Conservation (phyloP, 2,888 invertebrate species). For the Drosophila monieri region DNA sequence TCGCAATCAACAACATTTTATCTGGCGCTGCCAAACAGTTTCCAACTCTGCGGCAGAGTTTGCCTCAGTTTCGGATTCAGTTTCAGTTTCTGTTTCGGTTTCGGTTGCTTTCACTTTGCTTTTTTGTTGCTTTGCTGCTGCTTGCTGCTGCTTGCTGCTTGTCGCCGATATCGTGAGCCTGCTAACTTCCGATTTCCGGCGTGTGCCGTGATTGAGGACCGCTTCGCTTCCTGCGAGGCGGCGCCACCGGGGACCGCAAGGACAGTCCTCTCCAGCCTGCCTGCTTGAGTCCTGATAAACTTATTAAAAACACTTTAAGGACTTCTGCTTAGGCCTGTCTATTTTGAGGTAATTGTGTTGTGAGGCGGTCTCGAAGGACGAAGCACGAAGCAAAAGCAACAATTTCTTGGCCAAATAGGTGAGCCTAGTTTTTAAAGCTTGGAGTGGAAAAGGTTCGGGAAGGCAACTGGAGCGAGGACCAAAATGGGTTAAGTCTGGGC, state of each 20-base stretch:
- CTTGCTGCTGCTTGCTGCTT: neutral
- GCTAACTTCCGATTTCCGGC: constrained; percentile 77
- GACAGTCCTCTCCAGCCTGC: constrained; percentile 22
- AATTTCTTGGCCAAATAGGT: neutral
- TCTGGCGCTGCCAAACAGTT: constrained; percentile 55
- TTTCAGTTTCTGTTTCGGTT: constrained; percentile 15
- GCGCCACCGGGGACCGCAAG: constrained; percentile 48
- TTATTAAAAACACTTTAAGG: constrained; percentile 52
- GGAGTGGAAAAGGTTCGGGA: neutral
- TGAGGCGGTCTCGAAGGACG: no score
- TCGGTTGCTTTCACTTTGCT: constrained; percentile 14
- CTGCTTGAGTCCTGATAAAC: constrained; percentile 62
- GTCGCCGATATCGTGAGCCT: constrained; percentile 66
- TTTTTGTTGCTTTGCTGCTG: constrained; percentile 5
- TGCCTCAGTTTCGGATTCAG: constrained; percentile 27
- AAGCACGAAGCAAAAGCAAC: neutral
- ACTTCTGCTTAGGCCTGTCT: constrained; percentile 55
- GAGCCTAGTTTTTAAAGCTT: neutral
- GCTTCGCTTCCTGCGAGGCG: constrained; percentile 73
- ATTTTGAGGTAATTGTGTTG: constrained; percentile 43
- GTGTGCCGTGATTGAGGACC: constrained; percentile 69
- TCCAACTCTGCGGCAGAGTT: constrained; percentile 30
- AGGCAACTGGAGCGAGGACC: no score
- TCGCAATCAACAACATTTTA: constrained; percentile 76
- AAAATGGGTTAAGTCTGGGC: constrained; percentile 1